Evolutionary conservation across 1,140 invertebrate genomes (phyloP).

Genomic region (Apis florea): DNA sequence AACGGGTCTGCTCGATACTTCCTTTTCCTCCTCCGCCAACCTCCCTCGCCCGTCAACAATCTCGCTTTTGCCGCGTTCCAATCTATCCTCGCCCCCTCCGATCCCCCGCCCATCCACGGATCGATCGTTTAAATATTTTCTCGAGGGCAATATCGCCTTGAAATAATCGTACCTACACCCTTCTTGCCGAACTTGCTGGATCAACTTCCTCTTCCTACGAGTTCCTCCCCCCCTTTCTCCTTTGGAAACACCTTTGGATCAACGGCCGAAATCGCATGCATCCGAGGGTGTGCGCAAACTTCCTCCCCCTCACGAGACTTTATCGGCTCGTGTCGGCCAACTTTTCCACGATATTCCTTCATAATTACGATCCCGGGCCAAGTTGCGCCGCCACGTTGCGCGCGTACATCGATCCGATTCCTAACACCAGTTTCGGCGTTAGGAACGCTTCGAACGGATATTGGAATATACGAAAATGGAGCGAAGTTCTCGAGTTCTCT

Average conservation of each 20-base stretch:
- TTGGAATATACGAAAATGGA: constrained; percentile 54
- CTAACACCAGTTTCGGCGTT: too few relatives aligned
- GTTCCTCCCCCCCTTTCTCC: too few relatives aligned
- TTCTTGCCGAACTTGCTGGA: too few relatives aligned
- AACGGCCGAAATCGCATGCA: constrained; percentile 3
- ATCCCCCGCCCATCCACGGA: not conserved
- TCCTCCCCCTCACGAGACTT: not conserved
- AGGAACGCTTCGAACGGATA: constrained; percentile 34
- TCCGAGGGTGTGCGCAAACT: not conserved
- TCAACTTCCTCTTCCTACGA: not conserved
- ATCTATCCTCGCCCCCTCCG: not conserved
- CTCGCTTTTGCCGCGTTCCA: not conserved
- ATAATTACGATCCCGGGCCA: constrained; percentile 22
- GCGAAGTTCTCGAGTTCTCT: not conserved
- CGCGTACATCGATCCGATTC: constrained; percentile 21
- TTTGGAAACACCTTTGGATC: not conserved
- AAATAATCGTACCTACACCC: not conserved
- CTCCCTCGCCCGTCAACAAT: not conserved
- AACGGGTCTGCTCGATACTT: not conserved
- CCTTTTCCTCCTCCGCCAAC: not conserved
- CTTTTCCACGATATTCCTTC: constrained; percentile 28
- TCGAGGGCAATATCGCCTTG: not conserved
- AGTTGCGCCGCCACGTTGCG: constrained; percentile 2
- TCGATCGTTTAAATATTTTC: constrained; percentile 10
- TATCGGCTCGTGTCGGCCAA: constrained; percentile 20